Evolutionary conservation across 2,888 invertebrate species (phyloP), one percentile per base, ranked within the genome.

Genomic region (Steinernema carpocapsae): DNA sequence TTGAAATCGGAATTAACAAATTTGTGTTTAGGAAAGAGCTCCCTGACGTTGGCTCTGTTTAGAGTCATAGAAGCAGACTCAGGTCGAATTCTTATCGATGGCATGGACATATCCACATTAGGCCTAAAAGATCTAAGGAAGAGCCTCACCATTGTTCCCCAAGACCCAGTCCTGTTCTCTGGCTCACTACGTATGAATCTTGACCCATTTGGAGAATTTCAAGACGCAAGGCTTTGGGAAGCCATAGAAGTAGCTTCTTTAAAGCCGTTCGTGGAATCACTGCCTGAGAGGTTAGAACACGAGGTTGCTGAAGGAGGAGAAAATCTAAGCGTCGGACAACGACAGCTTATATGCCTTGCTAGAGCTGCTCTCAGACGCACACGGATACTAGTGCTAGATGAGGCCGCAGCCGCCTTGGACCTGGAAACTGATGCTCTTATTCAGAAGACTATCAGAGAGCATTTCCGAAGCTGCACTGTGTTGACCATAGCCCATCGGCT

Each of bases 161-260:
- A 97, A 90, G 97, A 97, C 90, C 96, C 96, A 0, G 94, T 96
- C 64, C 90, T 97, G 76, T 97, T 97, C 90, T 94, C 94, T 24
- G 96, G 96, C 70, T 92, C 92, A 4, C 90, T 97, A 82, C 91
- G 96, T 72, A 91, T 93, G 90, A 97, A 97, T 90, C 91, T 97
- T 77, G 97, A 97, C 90, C 97, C 97, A 1, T 94, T 95, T 89
- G 91, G 91, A 81, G 88, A 88, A 0, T 91, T 93, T 88, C 89
- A 91, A 1, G 96, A 96, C 84, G 92, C 92, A 0, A 92, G 93
- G 73, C 88, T 97, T 59, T 96, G 95, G 95, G 91, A 91, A 73
- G 92, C 79, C 6, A 42, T 79, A 48, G 70, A 76, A 37, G 71
- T 77, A n/a, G 73, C 95, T 0, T 94, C 96, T 90, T 91, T 97